A percentile compares a stretch with the other conserved stretches of the same genome.
Evolutionary conservation across 2,888 invertebrate genomes (phyloP).

Genomic region (Luperina nickerlii): DNA sequence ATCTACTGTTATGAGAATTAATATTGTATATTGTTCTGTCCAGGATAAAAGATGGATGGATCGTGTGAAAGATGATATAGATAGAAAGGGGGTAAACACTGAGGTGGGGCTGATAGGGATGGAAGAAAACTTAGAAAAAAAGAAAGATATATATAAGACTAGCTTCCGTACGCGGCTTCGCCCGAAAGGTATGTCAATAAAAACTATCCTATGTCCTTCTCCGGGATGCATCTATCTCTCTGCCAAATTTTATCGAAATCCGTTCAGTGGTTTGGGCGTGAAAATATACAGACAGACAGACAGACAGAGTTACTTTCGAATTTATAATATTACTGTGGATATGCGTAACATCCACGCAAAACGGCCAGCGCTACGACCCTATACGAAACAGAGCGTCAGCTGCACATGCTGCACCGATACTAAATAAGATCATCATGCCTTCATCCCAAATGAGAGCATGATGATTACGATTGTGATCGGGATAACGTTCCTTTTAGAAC

Average conservation of each 20-base stretch:
- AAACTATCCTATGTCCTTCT: too few species aligned
- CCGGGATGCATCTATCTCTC: too few species aligned
- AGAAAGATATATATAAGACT: background rate
- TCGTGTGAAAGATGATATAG: background rate
- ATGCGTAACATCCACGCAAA: background rate
- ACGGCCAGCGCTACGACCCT: background rate
- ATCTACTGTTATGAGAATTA: conserved; percentile 41
- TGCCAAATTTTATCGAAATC: too few species aligned
- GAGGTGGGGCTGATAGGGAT: background rate
- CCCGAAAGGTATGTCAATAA: too few species aligned
- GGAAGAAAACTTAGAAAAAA: background rate
- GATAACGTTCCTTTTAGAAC: background rate
- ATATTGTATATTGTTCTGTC: conserved; percentile 49
- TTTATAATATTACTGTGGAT: too few species aligned
- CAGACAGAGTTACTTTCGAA: too few species aligned
- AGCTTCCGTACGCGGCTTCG: too few species aligned
- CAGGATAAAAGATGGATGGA: conserved; percentile 9
- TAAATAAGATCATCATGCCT: too few species aligned
- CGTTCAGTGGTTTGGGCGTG: too few species aligned
- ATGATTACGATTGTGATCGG: background rate
- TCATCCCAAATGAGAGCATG: too few species aligned
- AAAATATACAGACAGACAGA: too few species aligned
- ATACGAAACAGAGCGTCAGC: background rate
- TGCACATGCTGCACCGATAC: background rate
- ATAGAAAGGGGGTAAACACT: background rate